Evolutionary conservation across 2,888 invertebrate species (phyloP).

Genomic region (Pandemis heparana): DNA sequence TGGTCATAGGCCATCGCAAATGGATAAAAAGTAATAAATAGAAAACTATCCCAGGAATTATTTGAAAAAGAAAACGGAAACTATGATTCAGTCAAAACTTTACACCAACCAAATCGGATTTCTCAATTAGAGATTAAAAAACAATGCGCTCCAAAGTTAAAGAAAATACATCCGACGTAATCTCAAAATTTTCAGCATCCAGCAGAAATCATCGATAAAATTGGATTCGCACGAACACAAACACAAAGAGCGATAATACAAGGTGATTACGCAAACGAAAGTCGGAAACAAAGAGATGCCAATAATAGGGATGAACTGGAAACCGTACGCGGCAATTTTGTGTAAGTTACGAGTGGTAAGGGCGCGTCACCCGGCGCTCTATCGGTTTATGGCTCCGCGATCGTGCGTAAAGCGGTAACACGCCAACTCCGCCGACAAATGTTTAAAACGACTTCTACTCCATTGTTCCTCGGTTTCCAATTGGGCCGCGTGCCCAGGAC

Average conservation of each 20-base stretch:
- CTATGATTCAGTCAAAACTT: too few species aligned
- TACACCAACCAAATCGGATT: background rate
- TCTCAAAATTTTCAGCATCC: conserved; percentile 17
- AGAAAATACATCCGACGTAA: background rate
- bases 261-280: conserved; percentile 47
- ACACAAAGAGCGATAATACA: conserved; percentile 48
- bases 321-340: conserved; percentile 56
- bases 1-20: too few species aligned
- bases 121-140: background rate
- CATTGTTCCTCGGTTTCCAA: conserved; percentile 64
- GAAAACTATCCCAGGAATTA: too few species aligned
- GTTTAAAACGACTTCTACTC: conserved; percentile 68
- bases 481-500: conserved; percentile 56
- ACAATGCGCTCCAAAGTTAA: background rate
- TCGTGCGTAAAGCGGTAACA: conserved; percentile 72
- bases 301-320: conserved; percentile 49
- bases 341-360: conserved; percentile 56
- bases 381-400: conserved; percentile 65
- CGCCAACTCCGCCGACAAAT: conserved; percentile 59
- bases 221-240: conserved; percentile 47
- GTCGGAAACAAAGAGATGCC: conserved; percentile 55
- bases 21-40: too few species aligned
- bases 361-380: conserved; percentile 50
- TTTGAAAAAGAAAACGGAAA: too few species aligned
- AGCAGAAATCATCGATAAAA: conserved; percentile 46